These are phyloP conservation scores for Hartigia nigra DNA, from an alignment of 2,888 invertebrate species.

Conservation along the genomic window DNA sequence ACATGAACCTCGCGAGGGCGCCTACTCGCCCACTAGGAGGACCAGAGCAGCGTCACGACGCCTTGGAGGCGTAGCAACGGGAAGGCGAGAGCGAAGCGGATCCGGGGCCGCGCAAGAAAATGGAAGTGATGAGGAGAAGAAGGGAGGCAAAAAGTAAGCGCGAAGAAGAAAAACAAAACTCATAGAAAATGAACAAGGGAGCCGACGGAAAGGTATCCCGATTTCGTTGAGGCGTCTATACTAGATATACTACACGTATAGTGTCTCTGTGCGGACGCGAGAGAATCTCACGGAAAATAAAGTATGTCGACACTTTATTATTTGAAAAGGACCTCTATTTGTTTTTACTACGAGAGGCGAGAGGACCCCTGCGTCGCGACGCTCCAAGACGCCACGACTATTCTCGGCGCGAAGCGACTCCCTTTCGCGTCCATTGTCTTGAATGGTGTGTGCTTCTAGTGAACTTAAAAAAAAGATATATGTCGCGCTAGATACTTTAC, in stretches of 20 bases:
- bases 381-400: background rate
- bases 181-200: background rate
- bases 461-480: background rate
- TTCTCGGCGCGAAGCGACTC: background rate
- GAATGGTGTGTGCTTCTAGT: background rate
- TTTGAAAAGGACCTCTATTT: slow-evolving; percentile 6
- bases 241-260: background rate
- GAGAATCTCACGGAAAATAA: background rate
- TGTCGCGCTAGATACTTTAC: background rate
- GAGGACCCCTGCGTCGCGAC: background rate
- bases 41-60: slow-evolving; percentile 16
- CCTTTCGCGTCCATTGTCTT: background rate
- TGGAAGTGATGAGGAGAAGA: background rate
- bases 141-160: background rate
- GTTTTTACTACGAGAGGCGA: slow-evolving; percentile 6
- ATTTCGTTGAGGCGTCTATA: background rate
- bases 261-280: background rate
- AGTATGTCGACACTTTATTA: slow-evolving; percentile 8
- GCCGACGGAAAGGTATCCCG: background rate
- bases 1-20: slow-evolving; percentile 48
- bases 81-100: background rate
- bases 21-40: slow-evolving; percentile 25
- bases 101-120: slow-evolving; percentile 8
- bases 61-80: slow-evolving; percentile 4
- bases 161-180: background rate